A percentile compares a stretch with the other conserved stretches of the same genome.
Conservation (phyloP, 1,140 invertebrate species). For the Contarinia nasturtii region DNA sequence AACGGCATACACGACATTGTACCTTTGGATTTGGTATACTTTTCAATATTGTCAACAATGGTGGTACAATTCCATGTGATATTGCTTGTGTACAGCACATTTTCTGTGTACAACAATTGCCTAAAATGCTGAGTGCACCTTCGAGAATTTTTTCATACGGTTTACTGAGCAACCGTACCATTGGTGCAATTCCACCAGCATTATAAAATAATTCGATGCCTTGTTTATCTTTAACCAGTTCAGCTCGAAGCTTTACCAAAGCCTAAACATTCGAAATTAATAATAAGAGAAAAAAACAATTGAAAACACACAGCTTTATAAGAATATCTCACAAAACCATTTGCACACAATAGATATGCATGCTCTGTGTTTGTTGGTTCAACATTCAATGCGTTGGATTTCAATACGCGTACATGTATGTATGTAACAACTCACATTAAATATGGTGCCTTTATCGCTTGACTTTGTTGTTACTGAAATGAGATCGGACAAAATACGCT, state of each 20-base stretch:
- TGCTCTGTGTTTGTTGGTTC: too few relatives aligned
- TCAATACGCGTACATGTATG: too few relatives aligned
- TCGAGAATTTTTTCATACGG: conserved; percentile 25
- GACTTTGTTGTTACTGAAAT: too few relatives aligned
- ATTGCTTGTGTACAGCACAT: conserved; percentile 18
- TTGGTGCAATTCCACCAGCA: conserved; percentile 16
- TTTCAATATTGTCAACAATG: conserved; percentile 17
- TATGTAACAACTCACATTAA: too few relatives aligned
- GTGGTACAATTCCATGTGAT: conserved; percentile 13
- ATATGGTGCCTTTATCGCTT: too few relatives aligned
- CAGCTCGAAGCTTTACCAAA: conserved; percentile 19
- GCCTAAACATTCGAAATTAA: too few relatives aligned
- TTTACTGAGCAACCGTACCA: conserved; percentile 13
- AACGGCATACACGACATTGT: conserved; percentile 18
- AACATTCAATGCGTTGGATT: too few relatives aligned
- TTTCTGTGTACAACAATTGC: conserved; percentile 28
- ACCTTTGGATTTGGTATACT: conserved; percentile 20
- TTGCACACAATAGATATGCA: too few relatives aligned
- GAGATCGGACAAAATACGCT: too few relatives aligned
- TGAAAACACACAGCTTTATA: too few relatives aligned
- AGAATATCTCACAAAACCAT: too few relatives aligned
- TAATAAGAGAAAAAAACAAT: conserved; percentile 15
- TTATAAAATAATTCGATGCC: conserved; percentile 17
- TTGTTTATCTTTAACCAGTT: conserved; percentile 19
- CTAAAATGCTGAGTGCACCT: conserved; percentile 28